Conservation (phyloP, 2,888 invertebrate genomes). For the Apodemia duryi region DNA sequence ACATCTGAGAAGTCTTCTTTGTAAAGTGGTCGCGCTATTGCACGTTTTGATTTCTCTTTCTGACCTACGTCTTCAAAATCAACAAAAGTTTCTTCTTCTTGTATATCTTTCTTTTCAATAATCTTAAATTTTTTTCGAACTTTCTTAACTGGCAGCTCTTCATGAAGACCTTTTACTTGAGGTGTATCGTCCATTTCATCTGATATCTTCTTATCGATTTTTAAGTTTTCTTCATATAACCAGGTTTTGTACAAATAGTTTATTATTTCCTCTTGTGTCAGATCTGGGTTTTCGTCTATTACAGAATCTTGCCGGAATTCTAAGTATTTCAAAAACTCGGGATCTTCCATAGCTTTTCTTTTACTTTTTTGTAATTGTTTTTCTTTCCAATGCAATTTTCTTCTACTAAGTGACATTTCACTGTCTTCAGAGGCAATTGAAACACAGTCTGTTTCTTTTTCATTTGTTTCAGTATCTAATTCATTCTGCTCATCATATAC, state of each 20-base stretch:
- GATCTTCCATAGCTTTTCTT: constrained; percentile 44
- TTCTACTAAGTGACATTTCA: constrained; percentile 40
- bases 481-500: constrained; percentile 16
- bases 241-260: constrained; percentile 73
- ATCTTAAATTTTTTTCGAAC: constrained; percentile 44
- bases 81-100: constrained; percentile 21
- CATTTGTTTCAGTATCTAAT: constrained; percentile 21
- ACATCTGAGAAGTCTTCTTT: constrained; percentile 57
- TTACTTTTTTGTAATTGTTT: constrained; percentile 33
- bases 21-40: constrained; percentile 44
- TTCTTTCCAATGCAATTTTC: constrained; percentile 34
- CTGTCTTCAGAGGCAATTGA: constrained; percentile 41
- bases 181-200: constrained; percentile 50
- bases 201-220: constrained; percentile 40
- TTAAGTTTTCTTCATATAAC: constrained; percentile 53
- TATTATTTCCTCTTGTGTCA: constrained; percentile 65
- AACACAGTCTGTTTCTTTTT: constrained; percentile 34
- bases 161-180: constrained; percentile 51
- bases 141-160: constrained; percentile 41
- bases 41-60: constrained; percentile 59
- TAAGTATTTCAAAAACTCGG: constrained; percentile 71
- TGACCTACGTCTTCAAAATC: constrained; percentile 30
- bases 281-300: constrained; percentile 73
- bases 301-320: constrained; percentile 68
- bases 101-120: constrained; percentile 36